phyloP scores from a whole-genome alignment of 2,113 vertebrate species.

The zebrafish (Danio rerio) region DNA sequence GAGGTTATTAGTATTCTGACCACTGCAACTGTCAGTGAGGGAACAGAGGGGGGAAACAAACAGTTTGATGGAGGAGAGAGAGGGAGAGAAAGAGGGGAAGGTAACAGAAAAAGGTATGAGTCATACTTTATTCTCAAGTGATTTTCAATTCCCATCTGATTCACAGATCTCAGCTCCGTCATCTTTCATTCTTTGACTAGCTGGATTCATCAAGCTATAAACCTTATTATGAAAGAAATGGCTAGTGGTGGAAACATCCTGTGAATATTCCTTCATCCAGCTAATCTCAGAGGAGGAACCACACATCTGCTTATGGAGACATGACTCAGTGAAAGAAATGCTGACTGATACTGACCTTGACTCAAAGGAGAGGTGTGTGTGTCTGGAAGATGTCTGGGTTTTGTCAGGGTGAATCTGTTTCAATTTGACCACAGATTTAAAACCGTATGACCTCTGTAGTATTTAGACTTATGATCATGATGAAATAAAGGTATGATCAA shows the following conservation, averaged over 20 bases:
- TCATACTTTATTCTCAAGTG: neutral
- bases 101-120: neutral
- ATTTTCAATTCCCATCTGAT: slow-evolving; percentile 28
- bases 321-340: neutral
- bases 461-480: no score
- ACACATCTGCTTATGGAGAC: neutral
- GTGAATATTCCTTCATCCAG: neutral
- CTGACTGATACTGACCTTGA: neutral
- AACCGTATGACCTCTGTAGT: no score
- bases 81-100: neutral
- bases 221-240: neutral
- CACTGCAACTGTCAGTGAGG: slow-evolving; percentile 20
- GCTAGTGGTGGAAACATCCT: neutral
- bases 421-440: no score
- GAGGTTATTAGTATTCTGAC: slow-evolving; percentile 19
- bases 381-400: no score
- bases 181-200: neutral
- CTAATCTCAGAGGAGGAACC: neutral
- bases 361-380: neutral
- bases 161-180: neutral
- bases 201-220: neutral
- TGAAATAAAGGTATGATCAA: no score
- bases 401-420: no score
- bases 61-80: neutral
- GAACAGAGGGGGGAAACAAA: neutral